Evolutionary conservation across 92 coral and sea anemone species (phyloP).

Genomic region (Nematostella vectensis): DNA sequence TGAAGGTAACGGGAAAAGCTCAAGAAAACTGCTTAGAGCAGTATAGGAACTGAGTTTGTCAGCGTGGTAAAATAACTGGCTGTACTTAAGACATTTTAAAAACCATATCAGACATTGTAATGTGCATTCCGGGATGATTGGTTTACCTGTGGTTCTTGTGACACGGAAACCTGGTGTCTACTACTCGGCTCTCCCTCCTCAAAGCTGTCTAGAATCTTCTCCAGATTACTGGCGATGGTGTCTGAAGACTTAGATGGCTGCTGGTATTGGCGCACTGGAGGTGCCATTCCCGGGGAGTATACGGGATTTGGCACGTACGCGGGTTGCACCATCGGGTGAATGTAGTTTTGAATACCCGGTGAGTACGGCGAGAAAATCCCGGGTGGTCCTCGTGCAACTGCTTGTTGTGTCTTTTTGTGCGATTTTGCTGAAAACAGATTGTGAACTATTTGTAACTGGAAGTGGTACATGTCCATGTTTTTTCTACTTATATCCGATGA

Average conservation of each 20-base stretch:
- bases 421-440: conserved; percentile 4
- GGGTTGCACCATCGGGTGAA: conserved; percentile 5
- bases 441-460: no score
- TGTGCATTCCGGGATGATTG: no score
- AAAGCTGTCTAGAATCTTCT: conserved; percentile 51
- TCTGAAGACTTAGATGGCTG: conserved; percentile 9
- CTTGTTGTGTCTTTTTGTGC: background rate
- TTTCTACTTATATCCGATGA: no score
- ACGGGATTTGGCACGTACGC: background rate
- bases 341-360: background rate
- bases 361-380: background rate
- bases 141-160: background rate
- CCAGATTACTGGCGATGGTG: conserved; percentile 25
- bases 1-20: no score
- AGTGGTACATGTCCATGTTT: no score
- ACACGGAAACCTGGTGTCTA: background rate
- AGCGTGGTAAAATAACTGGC: no score
- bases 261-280: conserved; percentile 2
- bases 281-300: background rate
- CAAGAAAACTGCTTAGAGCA: no score
- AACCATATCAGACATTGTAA: no score
- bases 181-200: conserved; percentile 14
- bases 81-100: no score
- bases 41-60: no score
- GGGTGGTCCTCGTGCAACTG: background rate